A percentile compares a stretch with the other conserved stretches of the same genome.
phyloP scores from a whole-genome alignment of 2,888 invertebrate genomes.

The Himalopsyche kuldschensis region DNA sequence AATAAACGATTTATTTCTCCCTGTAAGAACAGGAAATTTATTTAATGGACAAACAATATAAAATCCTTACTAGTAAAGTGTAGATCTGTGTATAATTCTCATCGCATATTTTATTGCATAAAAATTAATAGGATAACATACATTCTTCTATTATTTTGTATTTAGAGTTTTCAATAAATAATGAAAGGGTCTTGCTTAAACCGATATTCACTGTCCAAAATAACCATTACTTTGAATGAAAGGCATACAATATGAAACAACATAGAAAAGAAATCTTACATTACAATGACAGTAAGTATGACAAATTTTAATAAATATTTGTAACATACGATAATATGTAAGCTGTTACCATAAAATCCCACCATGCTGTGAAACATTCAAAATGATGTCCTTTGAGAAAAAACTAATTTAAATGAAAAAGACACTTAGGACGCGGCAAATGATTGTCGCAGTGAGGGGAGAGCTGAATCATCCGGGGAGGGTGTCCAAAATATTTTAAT shows the following conservation, averaged over 20 bases:
- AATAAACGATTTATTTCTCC: too few species aligned
- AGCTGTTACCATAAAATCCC: background rate
- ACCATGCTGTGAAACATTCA: background rate
- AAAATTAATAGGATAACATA: background rate
- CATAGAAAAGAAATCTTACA: background rate
- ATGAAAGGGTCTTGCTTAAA: background rate
- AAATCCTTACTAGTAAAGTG: too few species aligned
- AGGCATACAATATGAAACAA: background rate
- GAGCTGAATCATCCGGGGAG: background rate
- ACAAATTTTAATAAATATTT: background rate
- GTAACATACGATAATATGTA: background rate
- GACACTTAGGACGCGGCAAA: background rate
- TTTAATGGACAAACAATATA: too few species aligned
- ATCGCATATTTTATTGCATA: background rate
- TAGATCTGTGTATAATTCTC: too few species aligned
- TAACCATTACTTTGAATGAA: background rate
- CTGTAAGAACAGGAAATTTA: too few species aligned
- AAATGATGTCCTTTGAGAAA: background rate
- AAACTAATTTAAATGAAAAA: background rate
- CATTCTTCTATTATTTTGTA: background rate
- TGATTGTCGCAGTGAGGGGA: background rate
- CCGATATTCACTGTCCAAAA: background rate
- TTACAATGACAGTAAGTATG: background rate
- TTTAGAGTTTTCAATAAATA: background rate
- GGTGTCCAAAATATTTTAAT: slow-evolving; percentile 11